phyloP scores from a whole-genome alignment of 2,888 invertebrate species.

The Odontomyia ornata region DNA sequence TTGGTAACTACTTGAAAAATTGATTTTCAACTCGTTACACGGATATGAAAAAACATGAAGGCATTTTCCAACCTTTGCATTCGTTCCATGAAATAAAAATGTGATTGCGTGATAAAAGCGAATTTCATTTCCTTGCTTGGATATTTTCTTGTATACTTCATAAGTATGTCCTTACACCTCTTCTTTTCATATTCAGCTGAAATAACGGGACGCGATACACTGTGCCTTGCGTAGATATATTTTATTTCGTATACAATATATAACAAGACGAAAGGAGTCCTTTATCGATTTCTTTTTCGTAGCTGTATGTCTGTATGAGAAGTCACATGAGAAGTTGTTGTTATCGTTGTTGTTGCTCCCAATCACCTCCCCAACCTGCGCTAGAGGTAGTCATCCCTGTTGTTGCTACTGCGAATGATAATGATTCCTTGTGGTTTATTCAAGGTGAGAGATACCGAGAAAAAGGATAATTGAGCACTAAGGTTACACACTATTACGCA shows the following conservation, averaged over 20 bases:
- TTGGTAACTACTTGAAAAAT: no score
- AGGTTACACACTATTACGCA: conserved; percentile 39
- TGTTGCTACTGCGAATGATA: conserved; percentile 20
- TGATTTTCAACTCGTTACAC: no score
- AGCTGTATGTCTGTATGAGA: conserved; percentile 7
- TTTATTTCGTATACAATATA: not conserved
- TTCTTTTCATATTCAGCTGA: conserved; percentile 19
- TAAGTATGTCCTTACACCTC: conserved; percentile 21
- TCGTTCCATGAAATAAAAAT: conserved; percentile 27
- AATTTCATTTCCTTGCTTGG: conserved; percentile 39
- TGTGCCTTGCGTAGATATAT: not conserved
- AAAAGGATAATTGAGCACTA: conserved; percentile 4
- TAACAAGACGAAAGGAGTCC: not conserved
- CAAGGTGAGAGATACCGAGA: conserved; percentile 39
- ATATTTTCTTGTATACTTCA: conserved; percentile 6
- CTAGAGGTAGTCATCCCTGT: not conserved
- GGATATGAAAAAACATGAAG: no score
- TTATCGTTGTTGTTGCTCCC: not conserved
- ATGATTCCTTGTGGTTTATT: conserved; percentile 33
- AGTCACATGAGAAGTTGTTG: conserved; percentile 10
- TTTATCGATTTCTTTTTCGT: conserved; percentile 35
- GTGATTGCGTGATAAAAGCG: conserved; percentile 41
- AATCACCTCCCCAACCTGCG: no score
- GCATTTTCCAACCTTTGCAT: not conserved
- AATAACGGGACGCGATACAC: not conserved